Evolutionary conservation across 2,888 invertebrate species (phyloP).

Genomic region (Euspilapteryx auroguttella): DNA sequence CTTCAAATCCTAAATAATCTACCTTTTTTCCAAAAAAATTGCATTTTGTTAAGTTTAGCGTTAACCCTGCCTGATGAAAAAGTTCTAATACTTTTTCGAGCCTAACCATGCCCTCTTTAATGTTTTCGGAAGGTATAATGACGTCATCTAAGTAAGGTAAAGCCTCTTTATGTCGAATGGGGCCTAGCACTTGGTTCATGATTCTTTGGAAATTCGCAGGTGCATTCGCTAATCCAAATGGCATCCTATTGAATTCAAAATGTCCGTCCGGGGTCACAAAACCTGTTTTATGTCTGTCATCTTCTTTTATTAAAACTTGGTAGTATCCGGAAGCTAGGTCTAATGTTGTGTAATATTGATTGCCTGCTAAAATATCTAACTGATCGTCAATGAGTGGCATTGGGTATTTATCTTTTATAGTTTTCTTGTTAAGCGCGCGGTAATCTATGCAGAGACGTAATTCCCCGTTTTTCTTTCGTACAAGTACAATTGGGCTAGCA

Average conservation of each 20-base stretch:
- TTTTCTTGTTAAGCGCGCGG: conserved; percentile 7
- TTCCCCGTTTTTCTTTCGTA: too few species aligned
- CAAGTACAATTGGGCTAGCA: too few species aligned
- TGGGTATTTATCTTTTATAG: conserved; percentile 7
- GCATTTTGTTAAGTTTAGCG: conserved; percentile 14
- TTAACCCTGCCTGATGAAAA: conserved; percentile 10
- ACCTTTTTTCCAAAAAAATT: conserved; percentile 11
- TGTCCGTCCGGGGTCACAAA: conserved; percentile 4
- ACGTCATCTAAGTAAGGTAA: too few species aligned
- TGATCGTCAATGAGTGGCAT: conserved; percentile 7
- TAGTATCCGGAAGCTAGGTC: conserved; percentile 7
- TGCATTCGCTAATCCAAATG: conserved; percentile 3
- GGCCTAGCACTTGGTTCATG: conserved; percentile 4
- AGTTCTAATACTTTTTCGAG: too few species aligned
- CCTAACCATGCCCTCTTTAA: too few species aligned
- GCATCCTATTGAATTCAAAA: conserved; percentile 4
- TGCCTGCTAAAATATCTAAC: conserved; percentile 5
- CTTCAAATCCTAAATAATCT: conserved; percentile 14
- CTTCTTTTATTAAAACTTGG: not conserved
- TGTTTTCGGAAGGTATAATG: too few species aligned
- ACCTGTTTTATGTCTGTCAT: conserved; percentile 1
- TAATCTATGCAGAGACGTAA: conserved; percentile 7
- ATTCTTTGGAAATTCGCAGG: conserved; percentile 4
- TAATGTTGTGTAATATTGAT: conserved; percentile 1
- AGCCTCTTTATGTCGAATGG: too few species aligned